Conservation (phyloP, 2,888 invertebrate species). For the Chloroclystis v-ata region DNA sequence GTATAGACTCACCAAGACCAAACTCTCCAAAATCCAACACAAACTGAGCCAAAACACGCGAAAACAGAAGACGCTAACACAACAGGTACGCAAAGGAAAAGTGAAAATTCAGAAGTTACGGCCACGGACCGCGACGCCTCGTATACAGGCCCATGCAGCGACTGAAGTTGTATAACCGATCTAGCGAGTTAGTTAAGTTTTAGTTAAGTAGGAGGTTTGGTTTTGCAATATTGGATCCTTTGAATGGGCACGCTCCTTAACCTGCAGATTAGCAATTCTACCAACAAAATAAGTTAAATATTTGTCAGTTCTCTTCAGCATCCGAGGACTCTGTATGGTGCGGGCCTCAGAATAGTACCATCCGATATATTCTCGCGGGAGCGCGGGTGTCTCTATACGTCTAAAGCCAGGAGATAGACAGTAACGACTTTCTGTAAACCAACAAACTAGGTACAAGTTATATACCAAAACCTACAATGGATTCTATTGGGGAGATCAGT, state of each 20-base stretch:
- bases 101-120: conserved; percentile 34
- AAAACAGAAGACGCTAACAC: conserved; percentile 4
- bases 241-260: conserved; percentile 8
- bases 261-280: conserved; percentile 4
- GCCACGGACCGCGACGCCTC: conserved; percentile 38
- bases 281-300: too few relatives aligned
- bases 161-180: conserved; percentile 50
- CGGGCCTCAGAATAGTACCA: too few relatives aligned
- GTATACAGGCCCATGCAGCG: conserved; percentile 39
- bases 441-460: too few relatives aligned
- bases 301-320: too few relatives aligned
- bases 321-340: too few relatives aligned
- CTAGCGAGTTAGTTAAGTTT: conserved; percentile 32
- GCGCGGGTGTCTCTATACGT: too few relatives aligned
- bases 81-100: conserved; percentile 30
- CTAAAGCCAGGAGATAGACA: too few relatives aligned
- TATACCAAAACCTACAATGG: too few relatives aligned
- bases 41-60: conserved; percentile 4
- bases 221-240: conserved; percentile 17
- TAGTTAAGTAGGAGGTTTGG: conserved; percentile 36
- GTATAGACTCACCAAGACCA: conserved; percentile 9
- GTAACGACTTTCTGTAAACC: too few relatives aligned
- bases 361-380: too few relatives aligned
- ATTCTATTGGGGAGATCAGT: too few relatives aligned
- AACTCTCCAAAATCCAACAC: conserved; percentile 11